These are phyloP conservation scores for Nyctibius bracteatus DNA, from an alignment of 2,113 vertebrate genomes.

Conservation along the genomic window DNA sequence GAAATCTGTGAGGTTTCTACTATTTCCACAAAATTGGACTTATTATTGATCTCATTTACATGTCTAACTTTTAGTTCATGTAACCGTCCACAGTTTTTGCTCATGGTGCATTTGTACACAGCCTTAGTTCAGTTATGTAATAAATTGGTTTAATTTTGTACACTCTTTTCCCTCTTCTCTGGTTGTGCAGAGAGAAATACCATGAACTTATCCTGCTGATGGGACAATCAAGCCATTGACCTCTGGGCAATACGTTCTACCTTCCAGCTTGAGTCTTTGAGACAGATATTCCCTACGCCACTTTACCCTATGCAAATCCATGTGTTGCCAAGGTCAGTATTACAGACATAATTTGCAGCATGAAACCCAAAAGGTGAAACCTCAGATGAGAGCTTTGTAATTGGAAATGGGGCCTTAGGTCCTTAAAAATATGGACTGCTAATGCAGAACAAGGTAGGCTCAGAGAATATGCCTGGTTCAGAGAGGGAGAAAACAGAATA, in stretches of 20 bases:
- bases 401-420: background rate
- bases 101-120: background rate
- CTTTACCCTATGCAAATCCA: background rate
- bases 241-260: background rate
- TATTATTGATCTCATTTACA: background rate
- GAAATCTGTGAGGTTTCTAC: background rate
- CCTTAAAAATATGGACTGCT: background rate
- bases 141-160: background rate
- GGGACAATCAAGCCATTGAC: background rate
- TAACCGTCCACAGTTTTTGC: background rate
- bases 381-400: background rate
- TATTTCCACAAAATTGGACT: background rate
- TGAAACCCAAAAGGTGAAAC: background rate
- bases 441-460: background rate
- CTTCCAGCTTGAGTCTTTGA: background rate
- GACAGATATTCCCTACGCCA: background rate
- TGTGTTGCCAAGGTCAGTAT: background rate
- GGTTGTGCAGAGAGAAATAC: background rate
- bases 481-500: background rate
- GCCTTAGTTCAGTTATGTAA: background rate
- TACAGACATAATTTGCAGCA: background rate
- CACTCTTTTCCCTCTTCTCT: background rate
- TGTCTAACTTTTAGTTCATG: background rate
- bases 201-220: background rate
- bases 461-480: background rate